Percentiles rank a stretch among this genome's conserved stretches.
These are phyloP conservation scores for Clepsis dumicolana DNA, from an alignment of 2,888 invertebrate species.

Conservation along the genomic window DNA sequence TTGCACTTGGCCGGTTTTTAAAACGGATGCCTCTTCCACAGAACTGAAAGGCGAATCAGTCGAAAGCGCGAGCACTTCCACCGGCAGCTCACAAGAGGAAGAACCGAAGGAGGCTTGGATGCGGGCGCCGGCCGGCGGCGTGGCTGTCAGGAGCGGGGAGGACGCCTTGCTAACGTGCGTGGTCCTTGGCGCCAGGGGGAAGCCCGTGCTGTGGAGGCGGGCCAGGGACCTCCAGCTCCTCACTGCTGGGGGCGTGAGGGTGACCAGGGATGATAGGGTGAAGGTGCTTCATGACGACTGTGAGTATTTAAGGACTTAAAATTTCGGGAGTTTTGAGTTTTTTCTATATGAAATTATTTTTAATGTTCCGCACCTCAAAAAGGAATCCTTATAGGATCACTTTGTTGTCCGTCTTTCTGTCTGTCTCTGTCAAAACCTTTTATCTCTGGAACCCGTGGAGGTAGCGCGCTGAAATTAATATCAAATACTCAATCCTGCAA, in stretches of 20 bases:
- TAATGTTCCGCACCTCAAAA: too few relatives aligned
- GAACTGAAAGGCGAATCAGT: slow-evolving; percentile 63
- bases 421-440: too few relatives aligned
- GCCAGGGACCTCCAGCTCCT: slow-evolving; percentile 89
- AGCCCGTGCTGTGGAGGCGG: slow-evolving; percentile 92
- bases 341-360: too few relatives aligned
- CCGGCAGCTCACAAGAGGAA: slow-evolving; percentile 69
- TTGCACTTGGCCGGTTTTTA: too few relatives aligned
- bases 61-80: slow-evolving; percentile 65
- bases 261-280: slow-evolving; percentile 91
- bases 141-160: slow-evolving; percentile 86
- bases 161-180: slow-evolving; percentile 94
- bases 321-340: too few relatives aligned
- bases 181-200: slow-evolving; percentile 89
- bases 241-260: slow-evolving; percentile 91
- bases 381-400: too few relatives aligned
- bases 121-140: slow-evolving; percentile 72
- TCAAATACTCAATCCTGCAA: too few relatives aligned
- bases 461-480: too few relatives aligned
- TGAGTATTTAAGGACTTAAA: too few relatives aligned
- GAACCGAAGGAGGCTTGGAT: slow-evolving; percentile 73
- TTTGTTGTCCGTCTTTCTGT: too few relatives aligned
- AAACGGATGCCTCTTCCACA: slow-evolving; percentile 54
- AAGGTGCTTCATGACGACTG: slow-evolving; percentile 92
- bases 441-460: too few relatives aligned